Base-by-base conservation (phyloP, 1,140 invertebrate genomes). In the Ladona fulva region DNA sequence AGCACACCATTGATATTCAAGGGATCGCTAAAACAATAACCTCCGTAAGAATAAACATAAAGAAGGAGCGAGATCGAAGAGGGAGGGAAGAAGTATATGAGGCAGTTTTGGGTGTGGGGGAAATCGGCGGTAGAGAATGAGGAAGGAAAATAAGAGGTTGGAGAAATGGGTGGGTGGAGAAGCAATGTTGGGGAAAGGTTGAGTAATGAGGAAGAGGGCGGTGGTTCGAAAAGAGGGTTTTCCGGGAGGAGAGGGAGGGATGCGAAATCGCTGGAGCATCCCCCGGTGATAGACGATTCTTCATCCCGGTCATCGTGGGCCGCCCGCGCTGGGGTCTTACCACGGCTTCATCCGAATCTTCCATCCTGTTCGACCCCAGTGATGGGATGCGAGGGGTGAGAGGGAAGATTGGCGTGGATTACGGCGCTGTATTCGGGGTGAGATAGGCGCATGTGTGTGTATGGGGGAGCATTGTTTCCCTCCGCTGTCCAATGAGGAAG, bases 131-230 rank as follows among this genome's bases (percentile, higher is more conserved):
- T 10, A 52, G 19, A 52, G 44, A 66, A 66, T 66, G 52, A 22
- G 52, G 12, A 66, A 22, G 52, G 14, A 16, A 66, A 16, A 66
- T 66, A 66, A 66, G 52, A 52, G 44, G 10, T 10, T 11, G 44
- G 10, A 11, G 10, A 52, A 52, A 19, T 52, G 44, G 44, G 44
- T 11, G 44, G 44, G 44, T 10, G 19, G 44, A 11, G 44, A 6
- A 22, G 52, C 5, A 12, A 66, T 66, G 14, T 12, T 66, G 52
- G 52, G n/a, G 52, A 66, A 66, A 66, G 52, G 52, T 66, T 66
- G 52, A 66, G 52, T 66, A 66, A 66, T 66, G 52, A 66, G n/a
- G 52, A 66, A 66, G 52, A 66, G 52, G 52, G 14, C 44, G 44
- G 10, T 52, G 44, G 19, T 6, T 22, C 52, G 52, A 37, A 37